Percentiles rank a stretch among this genome's conserved stretches.
Evolutionary conservation across 2,888 invertebrate genomes (phyloP).

Genomic region (Phytoseiulus persimilis): DNA sequence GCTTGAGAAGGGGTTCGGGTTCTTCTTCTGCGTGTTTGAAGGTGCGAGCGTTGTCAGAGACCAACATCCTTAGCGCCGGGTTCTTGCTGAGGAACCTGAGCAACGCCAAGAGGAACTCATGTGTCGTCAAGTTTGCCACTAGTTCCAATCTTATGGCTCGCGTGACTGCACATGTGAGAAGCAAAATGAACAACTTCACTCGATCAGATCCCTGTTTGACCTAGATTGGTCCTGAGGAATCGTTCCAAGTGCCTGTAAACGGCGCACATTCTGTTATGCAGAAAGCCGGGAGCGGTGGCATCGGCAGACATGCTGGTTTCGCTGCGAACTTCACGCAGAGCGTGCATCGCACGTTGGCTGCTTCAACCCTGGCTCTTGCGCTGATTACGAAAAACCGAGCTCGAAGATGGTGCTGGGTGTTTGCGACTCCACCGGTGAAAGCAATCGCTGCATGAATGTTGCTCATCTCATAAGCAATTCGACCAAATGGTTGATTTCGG

Average conservation of each 20-base stretch:
- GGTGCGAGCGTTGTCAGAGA: constrained; percentile 50
- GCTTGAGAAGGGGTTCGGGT: constrained; percentile 45
- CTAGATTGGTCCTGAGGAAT: constrained; percentile 49
- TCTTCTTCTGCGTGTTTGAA: constrained; percentile 49
- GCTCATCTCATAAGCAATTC: too few species aligned
- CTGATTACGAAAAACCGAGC: background rate
- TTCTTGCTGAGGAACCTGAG: constrained; percentile 48
- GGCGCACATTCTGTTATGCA: background rate
- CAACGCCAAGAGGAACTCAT: constrained; percentile 47
- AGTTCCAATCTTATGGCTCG: constrained; percentile 50
- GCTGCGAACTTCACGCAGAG: constrained; percentile 18
- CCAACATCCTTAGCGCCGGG: constrained; percentile 48
- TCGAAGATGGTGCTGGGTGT: too few species aligned
- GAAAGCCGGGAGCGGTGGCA: constrained; percentile 24
- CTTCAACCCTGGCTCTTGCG: background rate
- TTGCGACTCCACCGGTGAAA: too few species aligned
- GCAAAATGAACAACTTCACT: constrained; percentile 47
- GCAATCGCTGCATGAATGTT: too few species aligned
- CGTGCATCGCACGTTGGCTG: background rate
- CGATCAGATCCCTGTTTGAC: background rate
- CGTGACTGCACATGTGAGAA: constrained; percentile 51
- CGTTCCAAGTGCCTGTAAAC: constrained; percentile 48
- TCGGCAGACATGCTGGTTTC: background rate
- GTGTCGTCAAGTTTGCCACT: constrained; percentile 47
- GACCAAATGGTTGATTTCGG: too few species aligned